Evolutionary conservation across 2,888 invertebrate genomes (phyloP).

Genomic region (Falcaria lacertinaria): DNA sequence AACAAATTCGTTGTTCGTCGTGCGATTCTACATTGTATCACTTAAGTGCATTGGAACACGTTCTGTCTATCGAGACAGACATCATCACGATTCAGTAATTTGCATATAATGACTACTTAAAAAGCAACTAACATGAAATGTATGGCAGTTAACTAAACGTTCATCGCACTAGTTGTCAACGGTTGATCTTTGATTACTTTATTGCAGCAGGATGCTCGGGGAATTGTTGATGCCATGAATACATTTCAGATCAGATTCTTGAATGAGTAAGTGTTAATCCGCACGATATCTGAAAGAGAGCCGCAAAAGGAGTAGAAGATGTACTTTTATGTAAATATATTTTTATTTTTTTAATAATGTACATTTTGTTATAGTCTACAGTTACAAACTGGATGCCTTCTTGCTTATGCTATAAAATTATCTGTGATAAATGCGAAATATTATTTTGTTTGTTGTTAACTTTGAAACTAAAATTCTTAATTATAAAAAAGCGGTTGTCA

Average conservation of each 20-base stretch:
- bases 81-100: slow-evolving; percentile 60
- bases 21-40: slow-evolving; percentile 14
- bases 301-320: no score
- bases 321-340: no score
- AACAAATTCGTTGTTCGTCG: slow-evolving; percentile 9
- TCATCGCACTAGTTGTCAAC: slow-evolving; percentile 57
- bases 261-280: slow-evolving; percentile 4
- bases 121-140: slow-evolving; percentile 57
- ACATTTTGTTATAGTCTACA: no score
- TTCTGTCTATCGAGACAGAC: slow-evolving; percentile 48
- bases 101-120: slow-evolving; percentile 70
- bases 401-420: no score
- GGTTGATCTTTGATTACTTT: slow-evolving; percentile 54
- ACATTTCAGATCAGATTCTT: slow-evolving; percentile 1
- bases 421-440: no score
- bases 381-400: no score
- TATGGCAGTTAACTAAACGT: slow-evolving; percentile 45
- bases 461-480: no score
- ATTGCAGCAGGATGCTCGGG: slow-evolving; percentile 29
- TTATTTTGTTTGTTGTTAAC: no score
- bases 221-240: slow-evolving; percentile 20
- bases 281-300: background rate
- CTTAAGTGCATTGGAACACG: slow-evolving; percentile 34
- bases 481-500: no score
- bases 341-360: no score